Percentiles rank a stretch among this genome's conserved stretches.
Evolutionary conservation across 2,888 invertebrate species (phyloP).

Genomic region (Megaustenia siamemsis): DNA sequence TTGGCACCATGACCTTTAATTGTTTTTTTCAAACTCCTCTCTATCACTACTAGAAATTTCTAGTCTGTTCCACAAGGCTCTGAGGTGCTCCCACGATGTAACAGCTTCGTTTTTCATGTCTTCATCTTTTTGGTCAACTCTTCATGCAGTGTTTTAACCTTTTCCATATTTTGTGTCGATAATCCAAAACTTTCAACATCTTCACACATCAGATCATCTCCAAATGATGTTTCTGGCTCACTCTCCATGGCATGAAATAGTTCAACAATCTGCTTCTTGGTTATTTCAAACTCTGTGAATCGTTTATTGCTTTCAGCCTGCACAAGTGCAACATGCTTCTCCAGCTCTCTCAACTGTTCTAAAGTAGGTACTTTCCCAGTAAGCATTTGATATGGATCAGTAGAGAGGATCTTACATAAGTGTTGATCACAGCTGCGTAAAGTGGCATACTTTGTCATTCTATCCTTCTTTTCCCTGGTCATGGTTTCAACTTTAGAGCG

Average conservation of each 20-base stretch:
- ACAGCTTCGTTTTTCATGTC: slow-evolving; percentile 65
- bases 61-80: slow-evolving; percentile 87
- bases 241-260: slow-evolving; percentile 76
- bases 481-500: slow-evolving; percentile 69
- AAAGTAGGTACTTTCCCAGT: slow-evolving; percentile 71
- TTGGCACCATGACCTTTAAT: slow-evolving; percentile 83
- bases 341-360: slow-evolving; percentile 74
- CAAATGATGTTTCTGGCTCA: slow-evolving; percentile 77
- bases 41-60: slow-evolving; percentile 85
- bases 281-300: slow-evolving; percentile 77
- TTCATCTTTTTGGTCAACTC: slow-evolving; percentile 71
- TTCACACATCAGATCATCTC: slow-evolving; percentile 76
- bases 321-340: slow-evolving; percentile 76
- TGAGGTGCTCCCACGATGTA: slow-evolving; percentile 84
- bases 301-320: slow-evolving; percentile 75
- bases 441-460: slow-evolving; percentile 70
- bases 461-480: slow-evolving; percentile 72
- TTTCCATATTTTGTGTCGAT: slow-evolving; percentile 77
- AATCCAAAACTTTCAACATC: slow-evolving; percentile 75
- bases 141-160: slow-evolving; percentile 69
- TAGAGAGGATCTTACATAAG: slow-evolving; percentile 75
- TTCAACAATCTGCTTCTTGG: slow-evolving; percentile 70
- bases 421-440: slow-evolving; percentile 73
- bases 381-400: slow-evolving; percentile 77
- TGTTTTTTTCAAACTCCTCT: slow-evolving; percentile 84